A percentile compares a stretch with the other conserved stretches of the same genome.
These are phyloP conservation scores for Drosophila mulleri DNA, from an alignment of 2,888 invertebrate genomes.

Conservation along the genomic window DNA sequence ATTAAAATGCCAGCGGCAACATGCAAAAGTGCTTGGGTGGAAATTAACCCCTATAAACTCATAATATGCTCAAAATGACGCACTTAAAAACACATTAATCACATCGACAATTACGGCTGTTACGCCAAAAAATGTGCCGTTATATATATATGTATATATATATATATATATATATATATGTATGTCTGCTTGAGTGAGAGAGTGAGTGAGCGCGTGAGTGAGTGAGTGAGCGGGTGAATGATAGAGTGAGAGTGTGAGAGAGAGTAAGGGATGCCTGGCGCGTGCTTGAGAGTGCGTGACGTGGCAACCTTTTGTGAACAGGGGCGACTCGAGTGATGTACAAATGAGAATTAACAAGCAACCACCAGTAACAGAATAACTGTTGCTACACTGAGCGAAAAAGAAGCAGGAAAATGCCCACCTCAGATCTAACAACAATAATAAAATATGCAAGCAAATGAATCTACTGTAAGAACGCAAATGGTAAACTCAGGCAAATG, in stretches of 20 bases:
- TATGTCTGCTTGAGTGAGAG: background rate
- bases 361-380: constrained; percentile 48
- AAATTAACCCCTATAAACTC: constrained; percentile 80
- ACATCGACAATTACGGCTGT: constrained; percentile 77
- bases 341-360: constrained; percentile 52
- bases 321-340: constrained; percentile 49
- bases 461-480: too few species aligned
- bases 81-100: constrained; percentile 81
- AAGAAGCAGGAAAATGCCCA: background rate
- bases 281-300: constrained; percentile 71
- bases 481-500: background rate
- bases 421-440: background rate
- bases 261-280: constrained; percentile 45
- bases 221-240: background rate
- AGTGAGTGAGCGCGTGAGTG: background rate
- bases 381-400: constrained; percentile 34
- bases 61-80: constrained; percentile 81
- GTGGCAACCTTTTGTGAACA: constrained; percentile 56
- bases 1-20: constrained; percentile 76
- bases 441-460: background rate
- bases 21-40: constrained; percentile 72
- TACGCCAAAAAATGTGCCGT: constrained; percentile 50
- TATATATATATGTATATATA: background rate
- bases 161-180: constrained; percentile 1
- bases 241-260: background rate